Evolutionary conservation across 2,113 vertebrate species (phyloP), one percentile per base, ranked within the genome.

Genomic region (Tenrec ecaudatus): DNA sequence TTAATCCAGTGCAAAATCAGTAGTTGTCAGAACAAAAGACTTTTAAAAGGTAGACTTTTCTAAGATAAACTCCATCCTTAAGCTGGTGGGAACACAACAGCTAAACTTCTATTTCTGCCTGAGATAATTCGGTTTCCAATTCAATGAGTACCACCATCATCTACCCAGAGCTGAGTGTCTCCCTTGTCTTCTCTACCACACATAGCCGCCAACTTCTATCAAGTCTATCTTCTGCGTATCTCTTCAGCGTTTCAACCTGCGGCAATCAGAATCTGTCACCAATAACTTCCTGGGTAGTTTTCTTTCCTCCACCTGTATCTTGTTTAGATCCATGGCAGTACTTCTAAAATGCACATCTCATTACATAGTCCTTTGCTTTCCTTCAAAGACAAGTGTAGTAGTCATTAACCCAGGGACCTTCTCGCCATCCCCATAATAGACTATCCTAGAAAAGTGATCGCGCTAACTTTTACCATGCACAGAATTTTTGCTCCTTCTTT

Each of bases 21-120:
- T 93, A 78, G 85, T 36, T 87, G 77, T 31, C 12, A 86, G 90
- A n/a, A 89, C 23, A 86, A 94, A 90, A 29, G 4, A 16, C 20
- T 80, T 90, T 69, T 53, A 53, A 80, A 83, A 69, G 58, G 68
- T 57, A 88, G 27, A 78, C 19, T 27, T 83, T 89, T 93, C 60
- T 93, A 40, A 43, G 81, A 90, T 40, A 92, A 82, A 33, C 40
- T n/a, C 69, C n/a, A 47, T 25, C 15, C 10, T 27, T 29, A 89
- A 90, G n/a, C 17, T 92, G 66, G 22, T 94, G 43, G 83, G 36
- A 27, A 89, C n/a, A 90, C 19, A 20, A 62, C 27, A 78, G 23
- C 43, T 38, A 10, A 23, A 8, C 11, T 90, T 71, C 89, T 73
- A 75, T 93, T 86, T 81, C 29, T 75, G 33, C 11, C 85, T n/a